Conservation (phyloP, 1,140 invertebrate species). For the Drosophila nasuta region DNA sequence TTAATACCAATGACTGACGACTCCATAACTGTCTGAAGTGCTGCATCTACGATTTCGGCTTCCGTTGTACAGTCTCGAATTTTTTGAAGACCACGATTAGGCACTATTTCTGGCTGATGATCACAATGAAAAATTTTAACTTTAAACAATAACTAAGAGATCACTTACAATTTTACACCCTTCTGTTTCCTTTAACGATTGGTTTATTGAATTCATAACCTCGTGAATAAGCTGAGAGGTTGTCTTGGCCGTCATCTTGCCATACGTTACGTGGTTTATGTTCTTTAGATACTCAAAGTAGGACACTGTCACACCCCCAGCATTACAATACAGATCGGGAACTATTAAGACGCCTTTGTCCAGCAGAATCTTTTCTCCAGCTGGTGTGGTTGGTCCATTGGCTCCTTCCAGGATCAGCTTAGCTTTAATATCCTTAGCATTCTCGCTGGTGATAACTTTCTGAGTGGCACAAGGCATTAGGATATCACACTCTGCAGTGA, state of each 20-base stretch:
- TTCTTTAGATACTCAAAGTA: conserved; percentile 98
- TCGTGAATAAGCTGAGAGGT: conserved; percentile 59
- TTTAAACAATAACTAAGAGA: no score
- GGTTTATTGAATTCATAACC: conserved; percentile 69
- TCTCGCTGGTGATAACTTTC: conserved; percentile 91
- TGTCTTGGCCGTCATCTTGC: conserved; percentile 90
- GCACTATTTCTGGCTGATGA: conserved; percentile 86
- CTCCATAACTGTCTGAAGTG: conserved; percentile 93
- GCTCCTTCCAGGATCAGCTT: conserved; percentile 92
- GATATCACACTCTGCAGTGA: conserved; percentile 94
- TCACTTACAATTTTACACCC: conserved; percentile 31
- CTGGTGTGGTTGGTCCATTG: conserved; percentile 94
- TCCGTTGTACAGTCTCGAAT: conserved; percentile 87
- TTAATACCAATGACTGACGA: conserved; percentile 90
- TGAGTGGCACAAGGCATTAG: conserved; percentile 95
- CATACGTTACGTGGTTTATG: conserved; percentile 95
- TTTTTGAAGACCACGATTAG: conserved; percentile 88
- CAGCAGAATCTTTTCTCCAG: conserved; percentile 90
- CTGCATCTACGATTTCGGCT: conserved; percentile 93
- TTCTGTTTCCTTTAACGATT: conserved; percentile 42
- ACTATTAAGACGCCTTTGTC: conserved; percentile 92
- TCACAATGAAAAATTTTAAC: no score
- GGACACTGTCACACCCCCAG: conserved; percentile 95
- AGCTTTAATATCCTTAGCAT: conserved; percentile 91
- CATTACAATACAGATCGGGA: conserved; percentile 94